Percentiles rank a stretch among this genome's conserved stretches.
phyloP scores from a whole-genome alignment of 2,113 vertebrate species.

The Mormyrus lacerda region DNA sequence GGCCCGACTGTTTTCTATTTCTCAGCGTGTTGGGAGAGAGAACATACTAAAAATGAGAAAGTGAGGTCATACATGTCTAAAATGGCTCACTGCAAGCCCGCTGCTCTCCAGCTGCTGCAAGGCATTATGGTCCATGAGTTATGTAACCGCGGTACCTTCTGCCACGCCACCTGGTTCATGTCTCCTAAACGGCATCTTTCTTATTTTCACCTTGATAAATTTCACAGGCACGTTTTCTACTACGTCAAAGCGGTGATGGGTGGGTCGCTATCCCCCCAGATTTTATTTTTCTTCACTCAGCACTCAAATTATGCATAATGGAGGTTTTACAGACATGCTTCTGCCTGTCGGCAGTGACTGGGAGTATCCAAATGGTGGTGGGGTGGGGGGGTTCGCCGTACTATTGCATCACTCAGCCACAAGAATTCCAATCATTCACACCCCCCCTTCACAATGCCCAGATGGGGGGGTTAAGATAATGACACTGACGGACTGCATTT shows the following conservation, averaged over 20 bases:
- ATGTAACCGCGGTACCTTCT: neutral
- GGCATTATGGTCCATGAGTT: neutral
- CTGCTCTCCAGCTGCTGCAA: conserved; percentile 2
- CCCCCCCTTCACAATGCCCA: neutral
- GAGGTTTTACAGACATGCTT: neutral
- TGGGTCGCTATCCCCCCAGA: neutral
- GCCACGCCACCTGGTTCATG: neutral
- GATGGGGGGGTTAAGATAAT: neutral
- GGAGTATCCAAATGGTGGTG: neutral
- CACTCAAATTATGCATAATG: neutral
- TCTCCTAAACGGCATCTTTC: neutral
- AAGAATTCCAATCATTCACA: neutral
- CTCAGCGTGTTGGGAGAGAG: neutral
- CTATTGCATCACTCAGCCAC: neutral
- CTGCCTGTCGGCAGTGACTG: neutral
- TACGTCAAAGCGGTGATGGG: neutral
- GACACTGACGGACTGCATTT: neutral
- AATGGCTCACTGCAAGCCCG: neutral
- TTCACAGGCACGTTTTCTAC: neutral
- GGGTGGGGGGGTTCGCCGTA: neutral
- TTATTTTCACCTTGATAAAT: neutral
- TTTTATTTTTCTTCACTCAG: neutral
- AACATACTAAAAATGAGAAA: neutral
- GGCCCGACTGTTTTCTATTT: neutral
- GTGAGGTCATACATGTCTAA: neutral